A percentile compares a stretch with the other conserved stretches of the same genome.
These are phyloP conservation scores for Leucophenga montana DNA, from an alignment of 2,888 invertebrate species.

Conservation along the genomic window DNA sequence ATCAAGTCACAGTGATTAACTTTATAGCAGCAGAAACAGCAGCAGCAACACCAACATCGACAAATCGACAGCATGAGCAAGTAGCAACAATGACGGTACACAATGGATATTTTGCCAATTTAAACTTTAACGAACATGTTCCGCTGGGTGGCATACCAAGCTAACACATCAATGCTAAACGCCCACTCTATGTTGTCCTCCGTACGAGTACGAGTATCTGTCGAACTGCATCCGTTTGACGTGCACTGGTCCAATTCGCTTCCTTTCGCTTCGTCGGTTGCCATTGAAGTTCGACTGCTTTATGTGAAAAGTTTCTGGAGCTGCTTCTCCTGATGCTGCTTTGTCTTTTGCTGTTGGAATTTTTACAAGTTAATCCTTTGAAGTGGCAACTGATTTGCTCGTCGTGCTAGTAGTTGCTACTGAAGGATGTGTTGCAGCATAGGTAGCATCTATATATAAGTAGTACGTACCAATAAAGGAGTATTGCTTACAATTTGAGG, in stretches of 20 bases:
- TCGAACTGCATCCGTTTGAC: conserved; percentile 14
- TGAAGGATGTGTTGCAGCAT: not conserved
- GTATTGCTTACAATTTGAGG: no score
- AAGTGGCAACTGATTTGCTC: conserved; percentile 25
- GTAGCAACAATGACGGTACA: conserved; percentile 11
- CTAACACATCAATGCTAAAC: not conserved
- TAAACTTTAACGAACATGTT: conserved; percentile 30
- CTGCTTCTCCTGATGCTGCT: conserved; percentile 1
- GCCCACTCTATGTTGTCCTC: not conserved
- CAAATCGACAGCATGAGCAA: conserved; percentile 1
- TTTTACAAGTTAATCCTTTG: conserved; percentile 29
- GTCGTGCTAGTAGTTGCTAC: not conserved
- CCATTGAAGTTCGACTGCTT: conserved; percentile 16
- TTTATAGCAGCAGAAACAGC: conserved; percentile 42
- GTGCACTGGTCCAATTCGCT: conserved; percentile 1
- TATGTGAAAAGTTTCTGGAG: conserved; percentile 19
- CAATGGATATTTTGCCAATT: conserved; percentile 46
- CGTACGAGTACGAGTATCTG: not conserved
- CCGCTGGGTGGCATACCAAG: conserved; percentile 1
- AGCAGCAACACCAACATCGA: not conserved
- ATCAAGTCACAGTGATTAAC: conserved; percentile 61
- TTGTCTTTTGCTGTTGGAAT: conserved; percentile 23
- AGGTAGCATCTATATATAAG: no score
- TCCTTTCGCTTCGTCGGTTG: conserved; percentile 6
- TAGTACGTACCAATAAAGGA: no score